Base-by-base conservation (phyloP, 35 echinoderm and acorn worm genomes). In the Ophiothrix spiculata region DNA sequence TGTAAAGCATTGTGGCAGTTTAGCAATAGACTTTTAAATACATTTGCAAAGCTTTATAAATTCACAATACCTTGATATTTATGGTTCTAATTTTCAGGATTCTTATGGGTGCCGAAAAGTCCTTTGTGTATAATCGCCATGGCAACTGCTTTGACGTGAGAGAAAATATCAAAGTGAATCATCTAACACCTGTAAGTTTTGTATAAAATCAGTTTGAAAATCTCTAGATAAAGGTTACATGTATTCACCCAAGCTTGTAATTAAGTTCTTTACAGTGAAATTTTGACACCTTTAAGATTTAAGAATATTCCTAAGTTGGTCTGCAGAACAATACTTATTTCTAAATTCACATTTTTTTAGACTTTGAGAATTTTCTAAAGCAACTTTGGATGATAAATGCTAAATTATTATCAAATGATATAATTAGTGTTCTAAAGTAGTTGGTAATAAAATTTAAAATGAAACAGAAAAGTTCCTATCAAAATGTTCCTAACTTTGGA, bases 111-210 rank as follows among this genome's bases (percentile, higher is more conserved):
- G 87, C 90, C 35, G 83, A 78, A 33, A 63, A 78, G n/a, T 82
- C 86, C 29, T 97, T 93, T 80, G 79, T 93, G 0, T 93, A 87
- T 83, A 35, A 79, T 13, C 31, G 75, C 10, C 54, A 87, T 33
- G 87, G 75, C 17, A 37, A 79, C 35, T 45, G 39, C 29, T 75
- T 93, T 32, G 64, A 64, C 31, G 75, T 77, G 33, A 97, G 83
- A 45, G 46, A 88, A 31, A 73, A 90, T 32, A 60, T 97, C n/a
- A 82, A 89, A 40, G 87, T 97, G 0, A 87, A 90, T 29, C 94
- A 97, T 76, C 80, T 93, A 28, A 93, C 94, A 54, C 94, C 83
- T 15, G 94, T 97, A 90, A 92, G 81, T 91, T 78, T 32, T 49
- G 19, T 49, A 49, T 19, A 10, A 19, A 49, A 10, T 19, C 42